Percentiles rank a stretch among this genome's conserved stretches.
These are phyloP conservation scores for Ctenopoma kingsleyae DNA, from an alignment of 2,797 vertebrate species.

Conservation along the genomic window DNA sequence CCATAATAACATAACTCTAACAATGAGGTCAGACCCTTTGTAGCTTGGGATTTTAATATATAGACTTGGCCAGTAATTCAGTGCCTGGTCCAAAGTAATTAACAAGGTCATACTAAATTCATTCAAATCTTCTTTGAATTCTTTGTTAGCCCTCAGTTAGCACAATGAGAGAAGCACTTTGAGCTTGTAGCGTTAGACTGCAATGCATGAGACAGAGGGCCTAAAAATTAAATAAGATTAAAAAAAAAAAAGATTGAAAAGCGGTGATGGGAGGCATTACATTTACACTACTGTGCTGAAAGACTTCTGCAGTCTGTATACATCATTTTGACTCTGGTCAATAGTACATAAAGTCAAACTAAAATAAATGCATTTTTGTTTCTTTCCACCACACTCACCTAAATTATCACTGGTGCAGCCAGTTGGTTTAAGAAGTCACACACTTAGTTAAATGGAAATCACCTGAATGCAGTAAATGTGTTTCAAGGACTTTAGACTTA, in stretches of 20 bases:
- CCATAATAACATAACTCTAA: background rate
- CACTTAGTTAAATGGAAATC: no score
- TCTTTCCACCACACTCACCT: no score
- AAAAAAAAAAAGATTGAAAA: background rate
- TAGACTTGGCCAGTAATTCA: constrained; percentile 12
- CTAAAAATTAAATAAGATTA: background rate
- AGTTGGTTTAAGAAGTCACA: no score
- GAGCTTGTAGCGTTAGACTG: background rate
- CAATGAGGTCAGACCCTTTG: no score
- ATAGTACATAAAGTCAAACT: no score
- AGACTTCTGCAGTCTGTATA: background rate
- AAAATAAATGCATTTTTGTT: no score
- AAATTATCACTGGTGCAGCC: no score
- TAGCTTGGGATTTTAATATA: background rate
- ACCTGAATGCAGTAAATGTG: no score
- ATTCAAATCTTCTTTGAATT: constrained; percentile 23
- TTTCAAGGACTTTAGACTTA: no score
- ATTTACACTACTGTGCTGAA: constrained; percentile 1
- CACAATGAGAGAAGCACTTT: background rate
- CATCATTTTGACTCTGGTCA: no score
- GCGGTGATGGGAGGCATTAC: constrained; percentile 10
- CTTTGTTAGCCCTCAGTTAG: background rate
- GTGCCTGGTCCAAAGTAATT: constrained; percentile 23
- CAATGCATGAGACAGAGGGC: constrained; percentile 1
- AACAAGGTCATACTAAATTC: constrained; percentile 20